Conservation (phyloP, 2,797 vertebrate genomes). For the Benthosema pterotum region DNA sequence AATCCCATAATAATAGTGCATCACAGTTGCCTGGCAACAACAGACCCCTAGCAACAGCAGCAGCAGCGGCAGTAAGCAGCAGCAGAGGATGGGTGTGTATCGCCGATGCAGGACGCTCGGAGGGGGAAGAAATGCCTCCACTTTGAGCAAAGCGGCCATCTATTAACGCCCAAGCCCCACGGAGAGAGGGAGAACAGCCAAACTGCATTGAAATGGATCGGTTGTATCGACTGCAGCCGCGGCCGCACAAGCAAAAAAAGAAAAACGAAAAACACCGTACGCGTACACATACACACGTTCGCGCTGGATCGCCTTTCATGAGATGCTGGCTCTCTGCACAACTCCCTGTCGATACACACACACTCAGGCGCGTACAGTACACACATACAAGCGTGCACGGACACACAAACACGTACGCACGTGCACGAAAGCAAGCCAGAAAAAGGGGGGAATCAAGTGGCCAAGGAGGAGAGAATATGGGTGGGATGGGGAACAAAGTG, state of each 20-base stretch:
- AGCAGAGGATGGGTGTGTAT: conserved; percentile 44
- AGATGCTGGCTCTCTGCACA: conserved; percentile 57
- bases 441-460: too few species aligned
- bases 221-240: conserved; percentile 62
- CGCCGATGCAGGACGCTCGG: conserved; percentile 44
- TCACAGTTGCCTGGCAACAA: conserved; percentile 68
- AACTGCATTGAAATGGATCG: conserved; percentile 73
- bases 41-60: conserved; percentile 52
- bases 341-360: conserved; percentile 64
- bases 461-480: too few species aligned
- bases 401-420: too few species aligned
- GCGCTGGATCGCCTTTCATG: conserved; percentile 67
- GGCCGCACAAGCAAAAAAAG: conserved; percentile 61
- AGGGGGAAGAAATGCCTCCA: conserved; percentile 53
- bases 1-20: conserved; percentile 78
- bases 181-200: conserved; percentile 61
- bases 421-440: too few species aligned
- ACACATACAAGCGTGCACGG: background rate
- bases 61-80: conserved; percentile 31
- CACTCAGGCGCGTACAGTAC: conserved; percentile 16
- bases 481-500: too few species aligned
- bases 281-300: conserved; percentile 48
- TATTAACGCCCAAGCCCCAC: conserved; percentile 63
- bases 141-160: conserved; percentile 63
- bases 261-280: too few species aligned